Conservation (phyloP, 2,888 invertebrate species). For the Sepiola atlantica region DNA sequence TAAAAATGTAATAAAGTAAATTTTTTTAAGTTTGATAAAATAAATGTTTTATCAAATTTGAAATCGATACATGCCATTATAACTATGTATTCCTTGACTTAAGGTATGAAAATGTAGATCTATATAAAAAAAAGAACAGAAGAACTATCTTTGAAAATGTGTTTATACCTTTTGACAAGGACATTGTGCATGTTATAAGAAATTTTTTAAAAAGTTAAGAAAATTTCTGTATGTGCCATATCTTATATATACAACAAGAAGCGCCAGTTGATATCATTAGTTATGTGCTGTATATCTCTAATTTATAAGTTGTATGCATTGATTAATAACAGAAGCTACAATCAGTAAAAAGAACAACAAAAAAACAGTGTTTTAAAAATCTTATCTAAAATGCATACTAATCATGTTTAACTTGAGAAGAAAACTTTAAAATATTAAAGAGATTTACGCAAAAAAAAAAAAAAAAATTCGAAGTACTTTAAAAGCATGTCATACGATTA, state of each 20-base stretch:
- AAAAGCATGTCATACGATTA: constrained; percentile 13
- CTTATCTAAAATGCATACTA: constrained; percentile 40
- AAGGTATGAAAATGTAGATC: constrained; percentile 39
- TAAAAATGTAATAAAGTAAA: constrained; percentile 36
- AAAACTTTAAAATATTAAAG: not conserved
- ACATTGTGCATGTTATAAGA: not conserved
- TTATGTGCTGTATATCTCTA: not conserved
- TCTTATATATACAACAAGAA: not conserved
- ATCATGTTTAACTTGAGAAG: constrained; percentile 10
- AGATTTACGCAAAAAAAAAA: not conserved
- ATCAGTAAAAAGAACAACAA: constrained; percentile 37
- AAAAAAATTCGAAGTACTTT: not conserved
- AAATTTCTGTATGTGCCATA: constrained; percentile 38
- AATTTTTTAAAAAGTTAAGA: not conserved
- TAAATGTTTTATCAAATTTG: constrained; percentile 10
- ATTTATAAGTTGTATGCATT: constrained; percentile 35
- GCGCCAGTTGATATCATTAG: not conserved
- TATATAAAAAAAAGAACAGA: not conserved
- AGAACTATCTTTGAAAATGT: not conserved
- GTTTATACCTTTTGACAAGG: constrained; percentile 45
- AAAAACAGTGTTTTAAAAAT: constrained; percentile 10
- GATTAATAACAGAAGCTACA: constrained; percentile 35
- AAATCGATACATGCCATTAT: constrained; percentile 5
- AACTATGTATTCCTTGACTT: constrained; percentile 13
- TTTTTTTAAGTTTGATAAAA: not conserved